Base-by-base conservation (phyloP, 2,797 vertebrate genomes). In the Nyctalus aviator region DNA sequence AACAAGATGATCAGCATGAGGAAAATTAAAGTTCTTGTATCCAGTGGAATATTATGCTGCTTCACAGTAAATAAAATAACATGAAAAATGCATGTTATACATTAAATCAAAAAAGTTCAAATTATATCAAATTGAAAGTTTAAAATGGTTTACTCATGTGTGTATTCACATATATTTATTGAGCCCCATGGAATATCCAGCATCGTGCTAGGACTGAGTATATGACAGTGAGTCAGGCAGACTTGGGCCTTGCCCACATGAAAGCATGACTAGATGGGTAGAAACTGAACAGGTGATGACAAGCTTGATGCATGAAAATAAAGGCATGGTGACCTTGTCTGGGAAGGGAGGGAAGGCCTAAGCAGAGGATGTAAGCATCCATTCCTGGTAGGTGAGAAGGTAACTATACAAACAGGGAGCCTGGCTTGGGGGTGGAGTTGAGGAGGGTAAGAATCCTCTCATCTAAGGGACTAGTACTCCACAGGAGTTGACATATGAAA, bases 11-110 rank as follows among this genome's bases (percentile, higher is more conserved):
- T 73, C 57, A 44, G 25, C 68, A 62, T 9, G 48, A 90, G 69
- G 30, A 55, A 81, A 68, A 76, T 88, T 53, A 53, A 85, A 85
- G 15, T 90, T 50, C 10, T 83, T 84, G 3, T 27, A 89, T 35
- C 25, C n/a, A 48, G 23, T 68, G 89, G 5, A 71, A 4, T 55
- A 44, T 76, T 68, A 73, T 85, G 27, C 23, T 53, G 4, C 50
- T 77, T 92, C 87, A 94, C 75, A 83, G 23, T 68, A 88, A 84
- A 88, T 88, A 95, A 78, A 90, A 94, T 35, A 87, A 55, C 23
- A 68, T 68, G 64, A 55, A 86, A 92, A 76, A 78, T 46, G 15
- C 12, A 20, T 32, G 1, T 57, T 88, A 92, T 50, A 27, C 53
- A 50, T 68, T 88, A 73, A 87, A 83, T 41, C 44, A 53, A 81